Base-by-base conservation (phyloP, 2,797 vertebrate species). In the Poeciliopsis gracilis region DNA sequence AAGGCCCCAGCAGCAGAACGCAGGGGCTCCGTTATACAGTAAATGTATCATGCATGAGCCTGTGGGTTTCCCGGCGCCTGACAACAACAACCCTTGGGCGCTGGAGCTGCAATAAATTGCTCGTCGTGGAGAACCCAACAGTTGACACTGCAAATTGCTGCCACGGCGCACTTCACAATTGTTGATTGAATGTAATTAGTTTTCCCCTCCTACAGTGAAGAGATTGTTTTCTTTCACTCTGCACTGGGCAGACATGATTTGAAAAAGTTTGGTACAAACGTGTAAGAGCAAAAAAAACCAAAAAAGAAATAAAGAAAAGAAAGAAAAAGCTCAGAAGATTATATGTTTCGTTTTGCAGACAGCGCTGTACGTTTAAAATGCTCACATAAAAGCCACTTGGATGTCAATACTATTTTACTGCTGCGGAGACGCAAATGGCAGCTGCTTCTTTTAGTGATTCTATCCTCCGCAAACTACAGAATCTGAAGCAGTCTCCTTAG, bases 101-200 rank as follows among this genome's bases (percentile, higher is more conserved):
- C 87, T 79, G 78, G n/a, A 77, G 85, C 80, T 79, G 77, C 80
- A 83, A 80, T 78, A 66, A 73, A 86, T 77, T 80, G 81, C 75
- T 80, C 77, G 82, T 88, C 73, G 81, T 71, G 53, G 73, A 76
- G 70, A 87, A 79, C 80, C 86, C 85, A 85, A 47, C 78, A 82
- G 75, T 88, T 88, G 82, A 90, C 89, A 82, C 72, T 77, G 81
- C 71, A 89, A 91, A 91, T 89, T 88, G 92, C 84, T 80, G 90
- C 88, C 66, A 67, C 20, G 66, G 75, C 84, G 79, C 59, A 78
- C 79, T 87, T 91, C 84, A 59, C 76, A 80, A 88, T 89, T 92
- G 90, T 86, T 92, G 91, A 92, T 91, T 90, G 90, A 92, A 91
- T 91, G 87, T 93, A 93, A 95, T 95, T 93, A 93, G 83, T 91